Conservation (phyloP, 2,797 vertebrate genomes). For the Meriones psammophilus region DNA sequence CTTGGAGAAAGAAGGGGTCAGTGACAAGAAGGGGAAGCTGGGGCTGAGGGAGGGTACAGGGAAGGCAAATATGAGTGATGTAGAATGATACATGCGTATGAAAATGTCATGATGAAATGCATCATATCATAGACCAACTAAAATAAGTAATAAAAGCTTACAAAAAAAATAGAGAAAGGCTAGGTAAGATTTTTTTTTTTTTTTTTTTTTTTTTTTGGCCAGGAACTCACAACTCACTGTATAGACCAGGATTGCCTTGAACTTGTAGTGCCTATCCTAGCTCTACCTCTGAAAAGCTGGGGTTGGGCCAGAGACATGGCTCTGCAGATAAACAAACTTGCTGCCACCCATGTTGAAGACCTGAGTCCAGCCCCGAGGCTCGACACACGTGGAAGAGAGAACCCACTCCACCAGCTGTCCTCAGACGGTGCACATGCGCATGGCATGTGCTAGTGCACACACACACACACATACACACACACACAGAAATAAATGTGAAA, state of each 20-base stretch:
- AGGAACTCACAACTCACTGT: not conserved
- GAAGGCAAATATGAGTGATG: not conserved
- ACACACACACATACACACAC: too few species aligned
- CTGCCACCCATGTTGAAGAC: not conserved
- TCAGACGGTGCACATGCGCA: not conserved
- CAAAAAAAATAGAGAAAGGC: not conserved
- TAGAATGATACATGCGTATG: not conserved
- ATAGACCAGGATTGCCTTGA: not conserved
- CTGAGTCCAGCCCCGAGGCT: not conserved
- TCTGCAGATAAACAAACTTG: not conserved
- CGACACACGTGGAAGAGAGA: not conserved
- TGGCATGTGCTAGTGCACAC: not conserved
- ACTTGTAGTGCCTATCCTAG: not conserved
- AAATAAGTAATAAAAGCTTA: not conserved
- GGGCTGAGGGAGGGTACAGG: not conserved
- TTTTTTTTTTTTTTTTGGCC: not conserved
- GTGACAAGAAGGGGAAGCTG: not conserved
- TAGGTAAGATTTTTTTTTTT: not conserved
- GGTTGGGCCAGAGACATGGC: not conserved
- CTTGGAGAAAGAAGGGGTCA: not conserved
- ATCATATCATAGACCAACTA: not conserved
- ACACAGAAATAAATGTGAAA: too few species aligned
- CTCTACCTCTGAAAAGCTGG: not conserved
- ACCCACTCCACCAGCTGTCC: not conserved
- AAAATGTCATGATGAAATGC: not conserved